Conservation (phyloP, 2,797 vertebrate species). For the Poeciliopsis paucimaculata region DNA sequence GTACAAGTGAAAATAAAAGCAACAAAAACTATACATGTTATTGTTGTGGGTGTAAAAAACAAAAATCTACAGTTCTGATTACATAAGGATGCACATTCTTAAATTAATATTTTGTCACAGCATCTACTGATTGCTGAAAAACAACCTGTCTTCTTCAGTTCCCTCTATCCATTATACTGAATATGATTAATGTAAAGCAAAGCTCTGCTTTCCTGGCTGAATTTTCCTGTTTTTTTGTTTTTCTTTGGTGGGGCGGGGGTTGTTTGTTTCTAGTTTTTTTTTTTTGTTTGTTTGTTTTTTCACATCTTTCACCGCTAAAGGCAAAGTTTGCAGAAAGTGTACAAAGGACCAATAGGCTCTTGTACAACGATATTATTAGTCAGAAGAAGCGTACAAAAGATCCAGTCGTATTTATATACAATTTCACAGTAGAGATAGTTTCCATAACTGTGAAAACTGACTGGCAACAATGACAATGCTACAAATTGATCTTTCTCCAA, state of each 20-base stretch:
- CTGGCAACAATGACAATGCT: not conserved
- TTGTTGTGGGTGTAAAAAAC: not conserved
- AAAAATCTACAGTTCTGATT: not conserved
- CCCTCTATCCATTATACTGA: not conserved
- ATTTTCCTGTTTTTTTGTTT: not conserved
- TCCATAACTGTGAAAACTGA: not conserved
- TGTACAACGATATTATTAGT: not conserved
- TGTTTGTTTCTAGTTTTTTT: no score
- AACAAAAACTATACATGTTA: not conserved
- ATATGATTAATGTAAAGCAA: not conserved
- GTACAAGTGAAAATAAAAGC: not conserved
- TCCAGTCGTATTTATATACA: not conserved
- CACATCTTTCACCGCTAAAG: not conserved
- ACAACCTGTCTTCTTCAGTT: not conserved
- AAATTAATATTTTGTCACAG: not conserved
- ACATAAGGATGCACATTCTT: not conserved
- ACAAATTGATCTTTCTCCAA: not conserved
- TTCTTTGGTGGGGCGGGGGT: not conserved
- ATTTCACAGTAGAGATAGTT: not conserved
- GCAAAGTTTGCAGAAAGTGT: not conserved
- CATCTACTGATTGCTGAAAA: not conserved
- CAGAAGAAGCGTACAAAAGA: not conserved
- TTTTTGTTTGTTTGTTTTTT: not conserved
- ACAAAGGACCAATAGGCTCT: not conserved
- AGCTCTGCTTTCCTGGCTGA: not conserved